A percentile compares a stretch with the other conserved stretches of the same genome.
Conservation (phyloP, 2,113 vertebrate species). For the Cardinalis cardinalis region DNA sequence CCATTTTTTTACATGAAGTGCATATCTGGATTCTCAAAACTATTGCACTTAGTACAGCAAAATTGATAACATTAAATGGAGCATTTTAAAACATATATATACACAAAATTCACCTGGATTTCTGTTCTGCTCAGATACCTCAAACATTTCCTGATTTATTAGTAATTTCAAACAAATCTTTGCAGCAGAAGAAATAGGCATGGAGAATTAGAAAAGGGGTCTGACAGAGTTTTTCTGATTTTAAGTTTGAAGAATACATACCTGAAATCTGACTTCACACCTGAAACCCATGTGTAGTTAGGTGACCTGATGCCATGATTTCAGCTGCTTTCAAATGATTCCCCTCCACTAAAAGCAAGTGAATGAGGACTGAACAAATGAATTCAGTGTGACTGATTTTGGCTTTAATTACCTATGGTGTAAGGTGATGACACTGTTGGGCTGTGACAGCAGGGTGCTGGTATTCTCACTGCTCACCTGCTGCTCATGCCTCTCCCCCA, state of each 20-base stretch:
- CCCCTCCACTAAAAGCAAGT: background rate
- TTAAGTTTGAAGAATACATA: background rate
- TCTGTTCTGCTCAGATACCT: background rate
- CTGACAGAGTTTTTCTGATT: background rate
- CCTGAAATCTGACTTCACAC: background rate
- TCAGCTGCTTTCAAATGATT: background rate
- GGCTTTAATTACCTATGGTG: background rate
- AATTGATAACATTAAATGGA: background rate
- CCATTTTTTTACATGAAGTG: background rate
- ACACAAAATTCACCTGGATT: background rate
- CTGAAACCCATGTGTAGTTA: background rate
- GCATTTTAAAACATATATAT: background rate
- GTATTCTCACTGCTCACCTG: background rate
- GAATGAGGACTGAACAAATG: background rate
- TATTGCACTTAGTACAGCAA: background rate
- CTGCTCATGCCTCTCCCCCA: background rate
- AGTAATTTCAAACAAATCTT: background rate
- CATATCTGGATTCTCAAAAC: background rate
- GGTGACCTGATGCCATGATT: background rate
- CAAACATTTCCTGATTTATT: background rate
- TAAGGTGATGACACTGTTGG: background rate
- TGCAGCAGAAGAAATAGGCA: background rate
- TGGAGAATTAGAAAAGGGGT: background rate
- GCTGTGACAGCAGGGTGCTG: background rate
- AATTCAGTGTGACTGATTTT: background rate